Conservation (phyloP, 2,888 invertebrate genomes). For the Hypena proboscidalis region DNA sequence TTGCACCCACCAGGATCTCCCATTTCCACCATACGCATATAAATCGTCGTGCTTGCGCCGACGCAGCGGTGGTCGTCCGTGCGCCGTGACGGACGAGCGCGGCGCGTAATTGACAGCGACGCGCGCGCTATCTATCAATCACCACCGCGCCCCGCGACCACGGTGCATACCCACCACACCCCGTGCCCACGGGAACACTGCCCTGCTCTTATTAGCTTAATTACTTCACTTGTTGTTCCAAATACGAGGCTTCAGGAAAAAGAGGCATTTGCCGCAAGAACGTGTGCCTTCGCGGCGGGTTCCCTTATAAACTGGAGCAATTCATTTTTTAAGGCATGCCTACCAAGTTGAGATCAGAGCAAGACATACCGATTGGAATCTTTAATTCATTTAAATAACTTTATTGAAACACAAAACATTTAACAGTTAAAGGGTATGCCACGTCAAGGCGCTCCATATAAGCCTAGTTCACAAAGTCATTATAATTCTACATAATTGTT, state of each 20-base stretch:
- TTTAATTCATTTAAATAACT: no score
- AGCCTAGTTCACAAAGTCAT: no score
- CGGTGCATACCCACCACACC: constrained; percentile 5
- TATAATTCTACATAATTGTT: no score
- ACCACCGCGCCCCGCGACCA: constrained; percentile 8
- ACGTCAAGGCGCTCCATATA: no score
- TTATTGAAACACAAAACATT: no score
- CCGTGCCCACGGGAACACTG: constrained; percentile 19
- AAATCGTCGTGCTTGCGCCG: constrained; percentile 5
- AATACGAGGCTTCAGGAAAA: neutral
- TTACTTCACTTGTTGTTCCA: constrained; percentile 11
- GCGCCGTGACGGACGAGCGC: constrained; percentile 53
- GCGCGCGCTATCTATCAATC: constrained; percentile 44
- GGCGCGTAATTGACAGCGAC: constrained; percentile 61
- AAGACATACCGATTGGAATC: neutral
- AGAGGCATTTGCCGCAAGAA: neutral
- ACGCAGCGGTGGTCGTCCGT: constrained; percentile 29
- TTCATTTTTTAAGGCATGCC: neutral
- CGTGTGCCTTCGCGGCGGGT: neutral
- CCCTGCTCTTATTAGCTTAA: constrained; percentile 17
- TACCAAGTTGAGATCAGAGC: neutral
- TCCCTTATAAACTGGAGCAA: neutral
- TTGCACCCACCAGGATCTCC: no score
- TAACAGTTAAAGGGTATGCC: no score
- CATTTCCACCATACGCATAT: constrained; percentile 5